phyloP scores from a whole-genome alignment of 2,797 vertebrate species.

The Macropus fuliginosus region DNA sequence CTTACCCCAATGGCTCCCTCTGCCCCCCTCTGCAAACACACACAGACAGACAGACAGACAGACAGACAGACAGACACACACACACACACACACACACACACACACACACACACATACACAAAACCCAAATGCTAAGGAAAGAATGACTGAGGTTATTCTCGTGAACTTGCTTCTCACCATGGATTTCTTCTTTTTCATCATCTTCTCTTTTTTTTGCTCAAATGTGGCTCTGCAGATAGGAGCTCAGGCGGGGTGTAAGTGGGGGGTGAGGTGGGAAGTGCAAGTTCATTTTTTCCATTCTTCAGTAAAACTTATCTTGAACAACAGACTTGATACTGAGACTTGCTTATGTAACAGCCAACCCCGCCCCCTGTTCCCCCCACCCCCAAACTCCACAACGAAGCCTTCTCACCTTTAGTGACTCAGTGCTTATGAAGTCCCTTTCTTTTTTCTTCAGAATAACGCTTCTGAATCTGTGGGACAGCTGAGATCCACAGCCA shows the following conservation, averaged over 20 bases:
- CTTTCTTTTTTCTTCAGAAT: constrained; percentile 26
- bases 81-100: too few relatives aligned
- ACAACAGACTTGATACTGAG: neutral
- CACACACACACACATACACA: constrained; percentile 54
- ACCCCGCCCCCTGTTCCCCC: neutral
- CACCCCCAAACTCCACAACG: neutral
- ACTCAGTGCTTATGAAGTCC: neutral
- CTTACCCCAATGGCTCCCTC: neutral
- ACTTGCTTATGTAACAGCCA: constrained; percentile 36
- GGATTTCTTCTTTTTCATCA: neutral
- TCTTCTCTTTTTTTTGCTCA: constrained; percentile 50
- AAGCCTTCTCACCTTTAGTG: neutral
- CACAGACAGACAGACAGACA: too few relatives aligned
- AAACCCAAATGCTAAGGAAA: constrained; percentile 41
- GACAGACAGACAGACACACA: too few relatives aligned
- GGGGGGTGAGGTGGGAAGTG: neutral
- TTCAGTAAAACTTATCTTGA: constrained; percentile 56
- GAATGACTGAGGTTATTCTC: constrained; percentile 43
- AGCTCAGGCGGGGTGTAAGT: constrained; percentile 10
- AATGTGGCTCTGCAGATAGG: constrained; percentile 45
- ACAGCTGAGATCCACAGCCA: neutral
- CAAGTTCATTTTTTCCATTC: constrained; percentile 60
- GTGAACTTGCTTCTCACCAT: constrained; percentile 61
- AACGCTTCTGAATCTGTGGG: constrained; percentile 3
- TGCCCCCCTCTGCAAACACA: too few relatives aligned